Evolutionary conservation across 2,888 invertebrate species (phyloP), one percentile per base, ranked within the genome.

Genomic region (Zhuqinia jingwanae): DNA sequence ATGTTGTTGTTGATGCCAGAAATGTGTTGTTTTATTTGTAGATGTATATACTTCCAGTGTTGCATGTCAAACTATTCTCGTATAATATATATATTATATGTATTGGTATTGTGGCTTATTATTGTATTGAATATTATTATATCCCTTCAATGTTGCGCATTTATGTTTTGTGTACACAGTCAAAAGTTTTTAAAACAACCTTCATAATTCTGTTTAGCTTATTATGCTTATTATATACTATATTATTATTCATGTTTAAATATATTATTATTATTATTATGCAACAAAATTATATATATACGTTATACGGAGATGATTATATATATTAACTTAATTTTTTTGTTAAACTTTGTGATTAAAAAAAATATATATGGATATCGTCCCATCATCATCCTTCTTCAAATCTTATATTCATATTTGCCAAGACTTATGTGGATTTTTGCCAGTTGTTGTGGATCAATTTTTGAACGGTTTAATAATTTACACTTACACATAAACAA

Each of bases 121-220:
- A 36, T 10, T 27, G 60, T 63, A n/a, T 36, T 42, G 11, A 42
- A 20, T 45, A 3, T 68, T 20, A 42, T 63, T 2, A 63, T 70
- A n/a, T n/a, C n/a, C n/a, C n/a, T 25, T 25, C 36, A 47, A 17
- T 70, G 13, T 42, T 22, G 45, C 45, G 70, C 70, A 20, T 70
- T 70, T 70, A 65, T 11, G 45, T 45, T 70, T 36, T 70, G 70
- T 47, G 25, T 47, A 25, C 25, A 20, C 45, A 45, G 70, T 70
- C 47, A 25, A n/a, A n/a, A 68, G 13, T 65, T 30, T 36, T 68
- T 13, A 47, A 70, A 70, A 36, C 36, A 8, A 8, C 47, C 47
- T 45, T 70, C 70, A 22, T 2, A 65, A 20, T 17, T 65, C 65
- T 63, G 63, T 63, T 36, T 42, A 65, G 65, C 65, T 65, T 65